Evolutionary conservation across 2,888 invertebrate species (phyloP).

Genomic region (Tuta absoluta): DNA sequence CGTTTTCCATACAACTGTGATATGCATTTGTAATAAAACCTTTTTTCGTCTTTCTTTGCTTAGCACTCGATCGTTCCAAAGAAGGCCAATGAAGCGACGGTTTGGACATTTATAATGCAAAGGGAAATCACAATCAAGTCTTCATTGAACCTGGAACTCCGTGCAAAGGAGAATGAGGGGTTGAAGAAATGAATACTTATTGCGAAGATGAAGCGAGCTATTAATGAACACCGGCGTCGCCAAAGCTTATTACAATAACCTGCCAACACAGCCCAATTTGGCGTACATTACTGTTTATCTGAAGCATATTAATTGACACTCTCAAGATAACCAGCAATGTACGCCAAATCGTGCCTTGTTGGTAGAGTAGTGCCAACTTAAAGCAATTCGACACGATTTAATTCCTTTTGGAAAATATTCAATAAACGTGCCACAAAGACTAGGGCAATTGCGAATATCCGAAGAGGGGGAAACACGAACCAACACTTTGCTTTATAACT

Average conservation of each 20-base stretch:
- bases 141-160: constrained; percentile 59
- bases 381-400: constrained; percentile 67
- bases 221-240: constrained; percentile 70
- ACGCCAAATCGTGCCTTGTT: too few species aligned
- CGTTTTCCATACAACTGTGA: too few species aligned
- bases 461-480: neutral
- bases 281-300: too few species aligned
- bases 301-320: too few species aligned
- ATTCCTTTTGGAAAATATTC: constrained; percentile 53
- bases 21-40: constrained; percentile 57
- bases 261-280: too few species aligned
- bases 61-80: constrained; percentile 60
- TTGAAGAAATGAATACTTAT: constrained; percentile 76
- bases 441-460: neutral
- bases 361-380: too few species aligned
- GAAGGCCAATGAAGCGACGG: constrained; percentile 54
- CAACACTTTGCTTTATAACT: neutral
- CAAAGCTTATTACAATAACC: too few species aligned
- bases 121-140: constrained; percentile 74
- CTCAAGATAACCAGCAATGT: too few species aligned
- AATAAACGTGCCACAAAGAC: neutral
- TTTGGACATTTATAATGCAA: constrained; percentile 71
- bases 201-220: constrained; percentile 73
- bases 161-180: constrained; percentile 38
- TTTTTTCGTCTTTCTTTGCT: constrained; percentile 56